These are phyloP conservation scores for Leptarthrus brevirostris DNA, from an alignment of 2,888 invertebrate genomes.

Conservation along the genomic window DNA sequence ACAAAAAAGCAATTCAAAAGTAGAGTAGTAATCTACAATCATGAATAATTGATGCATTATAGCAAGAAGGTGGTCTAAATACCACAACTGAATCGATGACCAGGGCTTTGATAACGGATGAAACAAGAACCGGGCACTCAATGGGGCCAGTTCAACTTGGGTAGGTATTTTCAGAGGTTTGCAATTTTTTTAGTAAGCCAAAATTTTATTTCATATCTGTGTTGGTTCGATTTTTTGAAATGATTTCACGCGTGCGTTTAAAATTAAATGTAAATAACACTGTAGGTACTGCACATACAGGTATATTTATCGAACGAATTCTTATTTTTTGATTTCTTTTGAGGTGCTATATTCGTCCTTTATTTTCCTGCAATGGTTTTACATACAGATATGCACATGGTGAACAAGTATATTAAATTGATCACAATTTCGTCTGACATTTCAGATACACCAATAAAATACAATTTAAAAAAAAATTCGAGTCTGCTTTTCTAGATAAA, in stretches of 20 bases:
- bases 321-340: no score
- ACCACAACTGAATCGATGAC: constrained; percentile 93
- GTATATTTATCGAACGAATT: background rate
- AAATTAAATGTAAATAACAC: constrained; percentile 14
- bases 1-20: constrained; percentile 62
- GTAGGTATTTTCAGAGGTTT: constrained; percentile 74
- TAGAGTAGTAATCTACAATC: constrained; percentile 58
- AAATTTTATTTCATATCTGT: constrained; percentile 24
- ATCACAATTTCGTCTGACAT: no score
- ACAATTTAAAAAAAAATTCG: no score
- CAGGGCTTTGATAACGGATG: constrained; percentile 93
- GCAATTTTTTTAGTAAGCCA: constrained; percentile 36
- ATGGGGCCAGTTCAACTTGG: constrained; percentile 94
- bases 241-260: constrained; percentile 8
- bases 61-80: constrained; percentile 92
- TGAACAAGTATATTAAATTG: no score
- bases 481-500: no score
- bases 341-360: no score
- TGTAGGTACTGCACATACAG: background rate
- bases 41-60: constrained; percentile 72
- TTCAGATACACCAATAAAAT: no score
- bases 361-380: no score
- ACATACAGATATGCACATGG: no score
- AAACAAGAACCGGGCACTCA: constrained; percentile 83
- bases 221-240: constrained; percentile 29